A percentile compares a stretch with the other conserved stretches of the same genome.
Conservation (phyloP, 2,888 invertebrate species). For the Allophyes oxyacanthae region DNA sequence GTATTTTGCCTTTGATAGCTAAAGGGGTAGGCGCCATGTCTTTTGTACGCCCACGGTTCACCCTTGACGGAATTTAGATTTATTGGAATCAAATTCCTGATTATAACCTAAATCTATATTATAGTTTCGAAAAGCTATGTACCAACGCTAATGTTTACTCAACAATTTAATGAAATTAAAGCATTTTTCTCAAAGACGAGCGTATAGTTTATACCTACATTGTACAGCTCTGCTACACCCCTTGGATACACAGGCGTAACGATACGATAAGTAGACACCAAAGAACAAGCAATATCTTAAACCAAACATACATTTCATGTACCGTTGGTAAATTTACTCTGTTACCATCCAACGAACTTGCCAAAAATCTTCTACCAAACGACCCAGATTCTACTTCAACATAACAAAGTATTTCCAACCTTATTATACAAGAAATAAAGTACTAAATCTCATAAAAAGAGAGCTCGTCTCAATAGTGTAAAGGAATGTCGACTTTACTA, state of each 20-base stretch:
- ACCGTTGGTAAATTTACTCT: conserved; percentile 41
- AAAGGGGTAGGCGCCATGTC: too few species aligned
- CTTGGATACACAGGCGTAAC: neutral
- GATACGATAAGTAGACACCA: conserved; percentile 13
- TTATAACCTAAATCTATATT: too few species aligned
- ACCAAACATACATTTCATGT: conserved; percentile 37
- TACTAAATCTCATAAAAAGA: conserved; percentile 19
- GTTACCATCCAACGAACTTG: conserved; percentile 60
- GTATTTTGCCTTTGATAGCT: too few species aligned
- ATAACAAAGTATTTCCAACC: conserved; percentile 24
- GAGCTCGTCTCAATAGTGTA: conserved; percentile 3
- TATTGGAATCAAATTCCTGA: too few species aligned
- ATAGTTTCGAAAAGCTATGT: too few species aligned
- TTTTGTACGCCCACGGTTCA: too few species aligned
- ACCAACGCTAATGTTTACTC: too few species aligned
- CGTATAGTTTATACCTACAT: too few species aligned
- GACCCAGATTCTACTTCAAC: conserved; percentile 54
- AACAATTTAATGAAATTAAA: too few species aligned
- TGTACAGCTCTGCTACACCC: too few species aligned
- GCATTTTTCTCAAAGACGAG: too few species aligned
- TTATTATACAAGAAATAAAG: conserved; percentile 23
- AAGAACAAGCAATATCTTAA: conserved; percentile 25
- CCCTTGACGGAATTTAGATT: too few species aligned
- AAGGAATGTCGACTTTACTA: conserved; percentile 51
- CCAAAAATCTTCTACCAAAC: conserved; percentile 56